Base-by-base conservation (phyloP, 2,113 vertebrate genomes). In the Emydura subglobosa region DNA sequence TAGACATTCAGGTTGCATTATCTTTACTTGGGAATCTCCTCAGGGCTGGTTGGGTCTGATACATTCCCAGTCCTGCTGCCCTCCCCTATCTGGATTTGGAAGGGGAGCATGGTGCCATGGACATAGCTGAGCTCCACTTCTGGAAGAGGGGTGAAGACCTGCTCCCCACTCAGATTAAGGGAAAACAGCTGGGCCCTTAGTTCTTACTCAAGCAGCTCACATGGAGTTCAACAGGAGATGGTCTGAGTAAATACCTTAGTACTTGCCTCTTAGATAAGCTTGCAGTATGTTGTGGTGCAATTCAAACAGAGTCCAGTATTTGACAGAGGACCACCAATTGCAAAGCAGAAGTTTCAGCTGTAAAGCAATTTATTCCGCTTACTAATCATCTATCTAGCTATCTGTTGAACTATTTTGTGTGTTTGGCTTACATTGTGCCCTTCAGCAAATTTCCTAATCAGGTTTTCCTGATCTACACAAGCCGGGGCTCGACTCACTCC, bases 401-500 rank as follows among this genome's bases (percentile, higher is more conserved):
- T 21, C 61, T n/a, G 17, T 96, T 80, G 96, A 93, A 95, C 88
- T 44, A 14, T 39, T 85, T 95, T 50, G 91, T 55, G 81, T 12
- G 34, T 54, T 95, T 93, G 90, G 92, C 89, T 95, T 42, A 68
- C 72, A 29, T 44, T 92, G 54, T 95, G 79, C 87, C 87, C 68
- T 92, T 89, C 85, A 79, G 65, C 87, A 89, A 53, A 79, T 92
- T 95, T 92, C 57, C 65, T 91, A 93, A 96, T 94, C 87, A 87
- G 24, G 3, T 91, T 90, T 89, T 92, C 91, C 88, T 95, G 91
- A 87, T 94, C 83, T 91, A 5, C 5, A 0, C 80, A 89, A 89
- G 82, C 82, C 78, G 80, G 86, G 51, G 22, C 91, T 95, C 89
- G 89, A 86, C 54, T 92, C 25, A 5, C 29, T 96, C n/a, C 25